Evolutionary conservation across 2,113 vertebrate species (phyloP), one percentile per base, ranked within the genome.

Genomic region (Tetrax tetrax): DNA sequence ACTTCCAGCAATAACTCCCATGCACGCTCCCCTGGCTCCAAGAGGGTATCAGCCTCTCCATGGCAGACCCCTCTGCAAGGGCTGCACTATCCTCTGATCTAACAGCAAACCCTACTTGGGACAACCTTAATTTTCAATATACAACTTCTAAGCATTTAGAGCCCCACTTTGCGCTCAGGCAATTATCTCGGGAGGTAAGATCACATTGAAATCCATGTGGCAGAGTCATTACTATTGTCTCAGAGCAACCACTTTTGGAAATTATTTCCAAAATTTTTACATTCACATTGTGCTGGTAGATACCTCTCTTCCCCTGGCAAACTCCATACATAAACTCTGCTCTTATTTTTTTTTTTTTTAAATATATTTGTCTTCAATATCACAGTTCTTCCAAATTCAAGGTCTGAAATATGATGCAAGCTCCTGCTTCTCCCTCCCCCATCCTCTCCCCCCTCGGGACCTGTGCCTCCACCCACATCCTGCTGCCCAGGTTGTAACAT

Each of bases 401-500:
- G 77, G 87, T 85, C 83, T 96, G 90, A 89, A 84, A 90, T 29
- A 25, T 0, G 3, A 80, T 23, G 37, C 38, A 10, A 57, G 19
- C 27, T 48, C 17, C 80, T 22, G 53, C 48, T 74, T 41, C 70
- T 66, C 65, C 41, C 83, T 83, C 68, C 83, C 85, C 89, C 82
- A 64, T 47, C 56, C n/a, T 43, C 21, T 48, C 38, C 47, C 25
- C 13, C 5, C 27, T 2, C 27, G 77, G 57, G 89, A 87, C 61
- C 81, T 7, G 4, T 93, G 66, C 85, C n/a, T 89, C 79, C 81
- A 83, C 90, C 87, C 87, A 68, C 90, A 95, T 92, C 94, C 94
- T 94, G 80, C 89, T 92, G 87, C 83, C 88, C 88, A 97, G 96
- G 96, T 96, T 93, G 91, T 59, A 90, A 10, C 92, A 95, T 96